These are phyloP conservation scores for Poecilia latipinna DNA, from an alignment of 2,113 vertebrate genomes.

Conservation along the genomic window DNA sequence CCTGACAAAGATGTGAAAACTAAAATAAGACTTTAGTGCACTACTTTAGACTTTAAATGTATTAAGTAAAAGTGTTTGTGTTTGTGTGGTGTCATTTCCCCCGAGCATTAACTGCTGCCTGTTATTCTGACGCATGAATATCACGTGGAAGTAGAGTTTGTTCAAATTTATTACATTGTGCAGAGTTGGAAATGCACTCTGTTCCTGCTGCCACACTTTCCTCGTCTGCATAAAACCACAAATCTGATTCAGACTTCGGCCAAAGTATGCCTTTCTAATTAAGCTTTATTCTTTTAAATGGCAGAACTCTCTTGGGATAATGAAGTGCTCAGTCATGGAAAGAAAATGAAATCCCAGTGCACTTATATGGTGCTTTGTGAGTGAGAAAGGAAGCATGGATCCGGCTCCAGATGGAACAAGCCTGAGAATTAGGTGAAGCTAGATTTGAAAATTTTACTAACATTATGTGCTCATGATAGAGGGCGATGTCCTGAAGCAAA, in stretches of 20 bases:
- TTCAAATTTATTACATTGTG: background rate
- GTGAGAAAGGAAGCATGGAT: slow-evolving; percentile 3
- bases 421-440: slow-evolving; percentile 9
- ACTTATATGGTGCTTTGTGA: slow-evolving; percentile 8
- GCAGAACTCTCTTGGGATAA: slow-evolving; percentile 42
- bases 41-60: background rate
- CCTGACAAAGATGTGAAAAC: background rate
- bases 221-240: slow-evolving; percentile 5
- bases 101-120: background rate
- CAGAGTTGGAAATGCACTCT: background rate
- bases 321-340: slow-evolving; percentile 52
- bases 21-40: background rate
- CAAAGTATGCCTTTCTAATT: slow-evolving; percentile 32
- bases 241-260: slow-evolving; percentile 26
- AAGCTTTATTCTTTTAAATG: slow-evolving; percentile 34
- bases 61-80: background rate
- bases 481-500: background rate
- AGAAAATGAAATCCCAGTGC: slow-evolving; percentile 41
- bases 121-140: background rate
- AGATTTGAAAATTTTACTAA: background rate
- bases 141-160: background rate
- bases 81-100: background rate
- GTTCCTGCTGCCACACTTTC: background rate
- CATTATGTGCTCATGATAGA: background rate
- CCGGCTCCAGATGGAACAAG: background rate